Percentiles rank a stretch among this genome's conserved stretches.
These are phyloP conservation scores for Hesperia comma DNA, from an alignment of 2,888 invertebrate species.

Conservation along the genomic window DNA sequence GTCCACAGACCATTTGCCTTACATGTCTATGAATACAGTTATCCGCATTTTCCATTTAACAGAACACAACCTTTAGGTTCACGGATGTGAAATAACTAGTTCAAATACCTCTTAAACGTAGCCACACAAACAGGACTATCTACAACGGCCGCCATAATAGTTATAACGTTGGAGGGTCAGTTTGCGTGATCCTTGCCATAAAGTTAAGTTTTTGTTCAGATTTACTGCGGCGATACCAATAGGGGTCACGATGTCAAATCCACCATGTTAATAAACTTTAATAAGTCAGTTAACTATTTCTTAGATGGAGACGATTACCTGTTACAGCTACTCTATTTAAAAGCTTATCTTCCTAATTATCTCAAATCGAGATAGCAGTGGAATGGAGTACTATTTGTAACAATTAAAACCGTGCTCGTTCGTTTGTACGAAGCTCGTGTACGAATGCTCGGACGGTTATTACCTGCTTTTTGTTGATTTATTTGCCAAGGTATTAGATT, in stretches of 20 bases:
- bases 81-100: slow-evolving; percentile 7
- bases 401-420: slow-evolving; percentile 37
- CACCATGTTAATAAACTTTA: slow-evolving; percentile 72
- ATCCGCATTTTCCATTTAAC: not conserved
- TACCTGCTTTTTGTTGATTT: slow-evolving; percentile 1
- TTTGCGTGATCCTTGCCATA: slow-evolving; percentile 75
- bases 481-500: slow-evolving; percentile 23
- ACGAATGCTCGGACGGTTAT: slow-evolving; percentile 7
- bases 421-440: slow-evolving; percentile 22
- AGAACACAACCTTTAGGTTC: not conserved
- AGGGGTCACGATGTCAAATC: slow-evolving; percentile 72
- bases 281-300: slow-evolving; percentile 58
- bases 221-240: slow-evolving; percentile 68
- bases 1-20: not conserved
- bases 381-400: slow-evolving; percentile 41
- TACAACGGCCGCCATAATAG: slow-evolving; percentile 18
- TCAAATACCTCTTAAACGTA: not conserved
- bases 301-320: slow-evolving; percentile 54
- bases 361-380: slow-evolving; percentile 45
- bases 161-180: slow-evolving; percentile 70
- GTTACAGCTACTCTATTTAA: slow-evolving; percentile 56
- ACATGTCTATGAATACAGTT: not conserved
- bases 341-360: slow-evolving; percentile 59
- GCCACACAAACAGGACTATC: slow-evolving; percentile 8
- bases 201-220: slow-evolving; percentile 74